Base-by-base conservation (phyloP, 1,140 invertebrate genomes). In the Ylistrum balloti region DNA sequence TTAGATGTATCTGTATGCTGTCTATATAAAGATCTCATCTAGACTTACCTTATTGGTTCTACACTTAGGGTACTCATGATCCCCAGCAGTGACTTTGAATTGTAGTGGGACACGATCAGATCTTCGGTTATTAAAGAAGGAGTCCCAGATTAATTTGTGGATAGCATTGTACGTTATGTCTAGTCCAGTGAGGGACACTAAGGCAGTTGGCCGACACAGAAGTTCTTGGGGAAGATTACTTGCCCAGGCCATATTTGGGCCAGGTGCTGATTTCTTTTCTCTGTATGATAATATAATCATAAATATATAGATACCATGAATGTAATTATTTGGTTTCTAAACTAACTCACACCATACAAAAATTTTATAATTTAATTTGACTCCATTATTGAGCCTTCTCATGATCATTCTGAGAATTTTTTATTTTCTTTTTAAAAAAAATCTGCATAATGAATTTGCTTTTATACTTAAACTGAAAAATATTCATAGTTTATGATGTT, bases 81-180 rank as follows among this genome's bases (percentile, higher is more conserved):
- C 96, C 33, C 93, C 94, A 35, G 97, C 97, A 88, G 97, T 97
- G 88, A 98, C 96, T 95, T 98, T 98, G 95, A 99, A 99, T 91
- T 98, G 97, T 48, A 99, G 97, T 0, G 98, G 97, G n/a, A 98
- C 97, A 93, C 98, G 97, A 94, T 99, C 98, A 2, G 97, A 96
- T 90, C 97, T 97, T 33, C 98, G 97, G 95, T 98, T 98, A 93
- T 97, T 98, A 90, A 97, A 98, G 95, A 99, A 99, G 0, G 98
- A 97, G 95, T 99, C 98, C 98, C 98, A 99, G 95, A 99, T 98
- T 35, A 97, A 97, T 94, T 98, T 98, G 95, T 99, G 99, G 45
- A 98, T 97, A 17, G 98, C 97, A 97, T 99, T 99, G 93, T 97
- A 98, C 11, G 97, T 96, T 15, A 97, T 97, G 95, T 99, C 98